These are phyloP conservation scores for Oedothorax gibbosus DNA, from an alignment of 1,140 invertebrate genomes.

Conservation along the genomic window DNA sequence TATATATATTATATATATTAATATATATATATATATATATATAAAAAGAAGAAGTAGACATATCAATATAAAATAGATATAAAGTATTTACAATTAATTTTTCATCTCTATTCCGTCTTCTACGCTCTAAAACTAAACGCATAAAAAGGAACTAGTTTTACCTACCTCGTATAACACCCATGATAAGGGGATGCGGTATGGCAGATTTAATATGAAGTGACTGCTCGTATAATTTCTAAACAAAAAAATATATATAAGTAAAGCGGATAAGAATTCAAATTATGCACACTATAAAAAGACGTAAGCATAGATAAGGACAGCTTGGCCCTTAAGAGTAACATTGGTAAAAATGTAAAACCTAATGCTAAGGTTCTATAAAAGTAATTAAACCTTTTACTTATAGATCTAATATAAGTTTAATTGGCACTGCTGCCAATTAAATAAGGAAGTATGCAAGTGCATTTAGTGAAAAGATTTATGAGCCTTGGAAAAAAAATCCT, in stretches of 20 bases:
- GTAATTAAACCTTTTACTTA: neutral
- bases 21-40: too few relatives aligned
- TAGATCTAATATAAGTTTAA: too few relatives aligned
- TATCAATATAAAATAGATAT: too few relatives aligned
- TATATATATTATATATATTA: neutral
- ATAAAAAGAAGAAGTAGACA: too few relatives aligned
- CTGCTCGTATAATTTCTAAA: constrained; percentile 91
- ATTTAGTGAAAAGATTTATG: too few relatives aligned
- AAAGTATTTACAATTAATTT: neutral
- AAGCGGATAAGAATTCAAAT: too few relatives aligned
- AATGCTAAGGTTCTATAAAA: neutral
- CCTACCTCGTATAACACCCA: constrained; percentile 97
- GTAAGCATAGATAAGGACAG: too few relatives aligned
- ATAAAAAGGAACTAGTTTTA: constrained; percentile 24
- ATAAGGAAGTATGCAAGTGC: too few relatives aligned
- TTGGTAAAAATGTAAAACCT: neutral
- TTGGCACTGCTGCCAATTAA: too few relatives aligned
- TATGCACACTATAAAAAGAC: too few relatives aligned
- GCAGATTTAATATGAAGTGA: constrained; percentile 99
- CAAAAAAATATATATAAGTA: neutral
- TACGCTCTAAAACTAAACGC: neutral
- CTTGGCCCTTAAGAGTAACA: too few relatives aligned
- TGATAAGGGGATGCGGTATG: constrained; percentile 99
- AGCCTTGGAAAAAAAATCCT: too few relatives aligned
- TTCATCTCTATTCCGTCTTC: neutral